Base-by-base conservation (phyloP, 1,140 invertebrate genomes). In the Riptortus pedestris region DNA sequence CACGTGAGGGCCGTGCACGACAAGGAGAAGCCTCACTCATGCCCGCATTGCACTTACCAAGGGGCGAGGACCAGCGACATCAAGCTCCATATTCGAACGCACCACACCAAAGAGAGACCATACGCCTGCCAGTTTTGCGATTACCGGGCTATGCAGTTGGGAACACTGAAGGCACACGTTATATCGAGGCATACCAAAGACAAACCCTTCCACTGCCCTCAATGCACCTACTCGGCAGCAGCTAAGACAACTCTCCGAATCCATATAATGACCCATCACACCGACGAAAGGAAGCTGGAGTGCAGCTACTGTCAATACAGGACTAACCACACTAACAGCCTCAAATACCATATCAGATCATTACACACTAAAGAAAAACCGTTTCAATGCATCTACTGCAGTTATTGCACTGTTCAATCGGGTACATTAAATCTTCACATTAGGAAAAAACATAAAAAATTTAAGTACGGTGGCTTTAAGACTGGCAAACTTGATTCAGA, bases 121-220 rank as follows among this genome's bases (percentile, higher is more conserved):
- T 62, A 45, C 24, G 45, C 38, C 2, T 62, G 60, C 27, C 18
- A 62, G n/a, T 16, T 26, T 14, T 62, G 60, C 26, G 60, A 45
- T 22, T 62, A 62, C 38, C 43, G 26, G 26, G 45, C 60, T 18
- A 47, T 28, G 22, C 14, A 20, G 1, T 62, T 38, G 18, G 33
- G 31, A 16, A 43, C 24, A 16, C 60, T 62, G 16, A 20, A 24
- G 2, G n/a, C 16, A 20, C 60, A 62, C 24, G 29, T 28, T 0
- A 24, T 62, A 26, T 55, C 20, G 4, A 29, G 18, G 18, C 57
- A 59, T 24, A 59, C 57, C 12, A 38, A 38, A 18, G 57, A 59
- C 20, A 29, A 24, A 20, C 57, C 57, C 0, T 59, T 31, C 26
- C 31, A 18, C 12, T 59, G 57, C n/a, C 16, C 2, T 20, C n/a